Percentiles rank a stretch among this genome's conserved stretches.
Conservation (phyloP, 2,888 invertebrate species). For the Rotaria socialis region DNA sequence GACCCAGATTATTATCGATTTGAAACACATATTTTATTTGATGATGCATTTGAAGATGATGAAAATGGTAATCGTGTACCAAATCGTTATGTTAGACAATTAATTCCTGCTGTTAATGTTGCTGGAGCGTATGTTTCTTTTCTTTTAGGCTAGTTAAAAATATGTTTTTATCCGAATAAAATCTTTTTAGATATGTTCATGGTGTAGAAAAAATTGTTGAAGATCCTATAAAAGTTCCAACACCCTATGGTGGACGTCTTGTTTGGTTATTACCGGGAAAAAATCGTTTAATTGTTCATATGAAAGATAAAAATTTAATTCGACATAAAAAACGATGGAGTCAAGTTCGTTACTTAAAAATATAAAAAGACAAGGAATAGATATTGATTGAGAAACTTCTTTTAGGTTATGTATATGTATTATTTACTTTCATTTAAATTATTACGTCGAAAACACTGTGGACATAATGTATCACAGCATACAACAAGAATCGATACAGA, state of each 20-base stretch:
- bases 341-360: conserved; percentile 65
- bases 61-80: conserved; percentile 51
- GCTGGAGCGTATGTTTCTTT: conserved; percentile 48
- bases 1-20: conserved; percentile 60
- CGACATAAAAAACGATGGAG: conserved; percentile 96
- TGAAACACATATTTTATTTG: conserved; percentile 72
- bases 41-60: conserved; percentile 73
- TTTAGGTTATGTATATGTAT: conserved; percentile 55
- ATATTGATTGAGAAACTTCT: background rate
- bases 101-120: conserved; percentile 54
- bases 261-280: conserved; percentile 90
- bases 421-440: conserved; percentile 56
- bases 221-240: conserved; percentile 77
- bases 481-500: conserved; percentile 11
- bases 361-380: background rate
- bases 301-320: conserved; percentile 90
- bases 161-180: background rate
- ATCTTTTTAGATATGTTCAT: conserved; percentile 36
- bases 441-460: conserved; percentile 48
- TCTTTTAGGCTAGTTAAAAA: background rate
- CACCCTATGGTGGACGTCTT: conserved; percentile 87
- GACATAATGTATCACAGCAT: conserved; percentile 31
- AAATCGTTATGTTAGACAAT: conserved; percentile 53
- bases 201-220: conserved; percentile 44
- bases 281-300: conserved; percentile 87